Evolutionary conservation across 2,113 vertebrate genomes (phyloP), one percentile per base, ranked within the genome.

Genomic region (Alligator mississippiensis): DNA sequence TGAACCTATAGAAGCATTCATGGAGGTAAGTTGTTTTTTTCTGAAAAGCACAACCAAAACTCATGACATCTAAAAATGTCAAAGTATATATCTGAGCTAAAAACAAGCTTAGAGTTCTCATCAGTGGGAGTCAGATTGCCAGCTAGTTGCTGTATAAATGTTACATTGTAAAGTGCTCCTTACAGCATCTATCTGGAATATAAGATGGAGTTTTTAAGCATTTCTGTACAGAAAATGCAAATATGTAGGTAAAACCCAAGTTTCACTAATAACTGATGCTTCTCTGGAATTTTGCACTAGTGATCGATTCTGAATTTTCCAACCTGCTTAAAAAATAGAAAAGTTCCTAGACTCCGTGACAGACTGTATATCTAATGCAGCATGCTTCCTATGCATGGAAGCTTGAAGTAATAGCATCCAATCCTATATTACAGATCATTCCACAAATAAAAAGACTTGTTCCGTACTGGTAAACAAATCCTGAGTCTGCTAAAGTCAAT

Each of bases 261-360:
- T 82, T 76, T 60, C 57, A 17, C 78, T 19, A 34, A 58, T 13
- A 88, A 27, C 34, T 75, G 54, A 61, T 25, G 12, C 15, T 34
- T 47, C 61, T 30, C 9, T 91, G 27, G 55, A 89, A 4, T 4
- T 0, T 1, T 0, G 5, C 1, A 1, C 5, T 13, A 60, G 2
- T 74, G 4, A 83, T 18, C 21, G 7, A 38, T 57, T 57, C 17
- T 80, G 4, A 21, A 10, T 17, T 61, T 85, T 15, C 70, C 74
- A 24, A 9, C 25, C 27, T n/a, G 12, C 34, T 38, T 72, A 13
- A 72, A 72, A 72, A 34, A 70, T 47, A 72, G 24, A 24, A 30
- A 24, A 11, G 25, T 27, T 27, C 1, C 3, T 62, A 25, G 24
- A 4, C 57, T 83, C 0, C 24, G 47, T 72, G 30, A 12, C 22